Conservation (phyloP, 1,140 invertebrate species). For the Zaprionus ornatus region DNA sequence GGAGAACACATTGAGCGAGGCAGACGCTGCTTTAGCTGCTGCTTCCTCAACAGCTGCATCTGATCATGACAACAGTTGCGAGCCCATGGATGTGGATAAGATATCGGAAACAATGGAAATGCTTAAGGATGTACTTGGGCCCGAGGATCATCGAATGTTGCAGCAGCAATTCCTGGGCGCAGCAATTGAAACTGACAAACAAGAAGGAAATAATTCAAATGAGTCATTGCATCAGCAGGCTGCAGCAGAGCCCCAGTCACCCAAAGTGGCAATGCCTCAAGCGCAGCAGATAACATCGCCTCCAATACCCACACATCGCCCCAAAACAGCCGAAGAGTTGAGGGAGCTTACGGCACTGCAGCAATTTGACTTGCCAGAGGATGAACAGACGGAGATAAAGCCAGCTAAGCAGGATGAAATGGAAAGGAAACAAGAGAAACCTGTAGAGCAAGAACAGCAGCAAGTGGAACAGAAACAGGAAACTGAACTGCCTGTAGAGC, state of each 20-base stretch:
- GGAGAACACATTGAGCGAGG: slow-evolving; percentile 44
- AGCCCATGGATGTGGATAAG: slow-evolving; percentile 79
- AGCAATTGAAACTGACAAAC: not conserved
- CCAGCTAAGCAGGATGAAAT: not conserved
- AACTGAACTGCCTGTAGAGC: not conserved
- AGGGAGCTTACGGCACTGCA: slow-evolving; percentile 11
- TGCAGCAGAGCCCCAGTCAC: not conserved
- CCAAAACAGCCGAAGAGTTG: slow-evolving; percentile 48
- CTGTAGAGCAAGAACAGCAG: not conserved
- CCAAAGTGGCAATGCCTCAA: not conserved
- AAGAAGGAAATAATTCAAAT: not conserved
- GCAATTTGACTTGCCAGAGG: slow-evolving; percentile 11
- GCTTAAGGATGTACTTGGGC: slow-evolving; percentile 51
- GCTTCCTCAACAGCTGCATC: not conserved
- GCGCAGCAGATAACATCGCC: slow-evolving; percentile 23
- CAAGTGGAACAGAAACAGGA: not conserved
- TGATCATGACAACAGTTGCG: slow-evolving; percentile 48
- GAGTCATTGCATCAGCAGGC: not conserved
- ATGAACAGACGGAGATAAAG: not conserved
- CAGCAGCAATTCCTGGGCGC: slow-evolving; percentile 48
- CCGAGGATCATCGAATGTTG: slow-evolving; percentile 56
- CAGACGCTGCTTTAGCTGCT: not conserved
- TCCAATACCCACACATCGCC: slow-evolving; percentile 66
- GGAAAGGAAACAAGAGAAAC: not conserved
- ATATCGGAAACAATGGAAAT: slow-evolving; percentile 71